Percentiles rank a stretch among this genome's conserved stretches.
These are phyloP conservation scores for Jordanella pulchra DNA, from an alignment of 2,797 vertebrate genomes.

Conservation along the genomic window DNA sequence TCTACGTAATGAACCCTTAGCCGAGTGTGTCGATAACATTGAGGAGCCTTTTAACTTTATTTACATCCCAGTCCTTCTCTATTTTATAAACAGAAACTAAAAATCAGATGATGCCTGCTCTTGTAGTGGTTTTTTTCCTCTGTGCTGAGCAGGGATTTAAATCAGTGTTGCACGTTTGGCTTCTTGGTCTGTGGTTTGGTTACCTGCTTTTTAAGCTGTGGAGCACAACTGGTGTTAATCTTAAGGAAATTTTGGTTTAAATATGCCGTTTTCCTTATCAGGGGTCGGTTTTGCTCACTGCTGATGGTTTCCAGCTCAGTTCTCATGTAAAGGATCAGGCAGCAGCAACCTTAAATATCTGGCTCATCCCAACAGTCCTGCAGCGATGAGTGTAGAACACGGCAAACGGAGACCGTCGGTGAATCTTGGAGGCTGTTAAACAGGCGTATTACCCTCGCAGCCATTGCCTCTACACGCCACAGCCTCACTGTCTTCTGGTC, in stretches of 20 bases:
- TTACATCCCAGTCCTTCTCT: background rate
- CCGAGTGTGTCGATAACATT: background rate
- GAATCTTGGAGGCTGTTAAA: conserved; percentile 34
- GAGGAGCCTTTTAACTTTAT: background rate
- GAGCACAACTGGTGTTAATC: conserved; percentile 28
- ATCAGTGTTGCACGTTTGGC: conserved; percentile 43
- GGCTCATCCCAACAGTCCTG: background rate
- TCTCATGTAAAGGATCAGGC: conserved; percentile 5
- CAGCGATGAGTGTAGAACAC: conserved; percentile 8
- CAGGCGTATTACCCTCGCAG: conserved; percentile 22
- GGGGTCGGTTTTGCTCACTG: background rate
- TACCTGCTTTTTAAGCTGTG: conserved; percentile 54
- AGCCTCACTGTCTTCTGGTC: conserved; percentile 70
- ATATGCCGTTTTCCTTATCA: conserved; percentile 1
- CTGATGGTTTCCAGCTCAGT: background rate
- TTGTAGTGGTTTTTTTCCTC: background rate
- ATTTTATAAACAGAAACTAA: background rate
- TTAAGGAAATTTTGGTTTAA: conserved; percentile 4
- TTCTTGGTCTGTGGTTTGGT: conserved; percentile 77
- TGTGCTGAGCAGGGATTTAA: background rate
- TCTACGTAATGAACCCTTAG: conserved; percentile 14
- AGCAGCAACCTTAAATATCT: background rate
- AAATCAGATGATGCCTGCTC: background rate
- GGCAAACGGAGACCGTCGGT: conserved; percentile 1
- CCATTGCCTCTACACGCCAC: conserved; percentile 69